phyloP scores from a whole-genome alignment of 1,140 invertebrate species.

The Marisa cornuarietis region DNA sequence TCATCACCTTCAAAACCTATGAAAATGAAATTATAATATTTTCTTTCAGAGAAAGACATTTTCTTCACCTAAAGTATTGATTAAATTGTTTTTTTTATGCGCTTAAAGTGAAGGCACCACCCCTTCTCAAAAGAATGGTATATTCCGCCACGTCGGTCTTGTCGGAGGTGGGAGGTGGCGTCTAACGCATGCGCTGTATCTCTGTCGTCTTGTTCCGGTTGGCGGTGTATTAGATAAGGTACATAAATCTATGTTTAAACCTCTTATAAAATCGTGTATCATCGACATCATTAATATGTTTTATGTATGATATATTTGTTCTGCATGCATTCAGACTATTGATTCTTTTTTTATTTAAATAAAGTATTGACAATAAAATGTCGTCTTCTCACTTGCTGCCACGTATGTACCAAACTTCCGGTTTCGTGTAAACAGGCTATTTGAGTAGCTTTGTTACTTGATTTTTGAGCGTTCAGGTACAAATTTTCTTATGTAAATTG shows the following conservation, averaged over 20 bases:
- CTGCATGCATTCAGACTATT: neutral
- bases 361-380: neutral
- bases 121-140: no score
- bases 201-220: no score
- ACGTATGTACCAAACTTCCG: slow-evolving; percentile 3
- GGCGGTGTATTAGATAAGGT: neutral
- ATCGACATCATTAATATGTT: neutral
- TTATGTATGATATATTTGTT: neutral
- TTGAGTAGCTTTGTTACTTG: neutral
- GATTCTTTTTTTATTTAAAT: neutral
- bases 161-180: no score
- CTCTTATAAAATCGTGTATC: neutral
- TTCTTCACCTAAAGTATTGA: neutral
- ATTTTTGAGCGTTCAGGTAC: neutral
- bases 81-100: no score
- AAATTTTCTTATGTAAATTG: no score
- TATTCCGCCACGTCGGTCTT: no score
- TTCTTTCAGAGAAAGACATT: neutral
- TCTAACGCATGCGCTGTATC: no score
- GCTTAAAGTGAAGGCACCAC: no score
- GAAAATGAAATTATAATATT: neutral
- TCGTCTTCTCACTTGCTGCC: neutral
- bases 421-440: neutral
- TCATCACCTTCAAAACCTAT: neutral
- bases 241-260: neutral